phyloP scores from a whole-genome alignment of 2,113 vertebrate species.

The Melierax canorus region DNA sequence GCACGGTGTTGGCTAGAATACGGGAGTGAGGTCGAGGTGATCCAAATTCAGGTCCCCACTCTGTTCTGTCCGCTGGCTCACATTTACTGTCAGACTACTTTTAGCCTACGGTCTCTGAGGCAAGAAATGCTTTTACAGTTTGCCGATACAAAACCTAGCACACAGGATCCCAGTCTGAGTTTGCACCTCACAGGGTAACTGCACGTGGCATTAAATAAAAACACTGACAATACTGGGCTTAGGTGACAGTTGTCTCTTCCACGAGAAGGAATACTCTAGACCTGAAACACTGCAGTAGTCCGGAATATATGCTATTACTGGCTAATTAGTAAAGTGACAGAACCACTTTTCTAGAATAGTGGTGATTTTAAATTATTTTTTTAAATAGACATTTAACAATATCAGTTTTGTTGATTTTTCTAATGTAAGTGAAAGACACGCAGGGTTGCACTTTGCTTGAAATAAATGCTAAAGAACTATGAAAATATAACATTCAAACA shows the following conservation, averaged over 20 bases:
- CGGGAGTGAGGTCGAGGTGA: not conserved
- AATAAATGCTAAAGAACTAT: not conserved
- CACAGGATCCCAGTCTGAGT: not conserved
- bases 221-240: not conserved
- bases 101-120: not conserved
- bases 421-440: not conserved
- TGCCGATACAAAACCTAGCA: not conserved
- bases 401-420: not conserved
- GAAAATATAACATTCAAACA: not conserved
- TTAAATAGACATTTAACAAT: not conserved
- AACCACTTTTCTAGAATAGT: not conserved
- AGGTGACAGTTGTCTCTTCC: not conserved
- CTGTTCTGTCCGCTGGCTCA: not conserved
- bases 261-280: not conserved
- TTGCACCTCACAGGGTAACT: not conserved
- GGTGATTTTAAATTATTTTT: not conserved
- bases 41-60: not conserved
- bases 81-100: not conserved
- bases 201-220: not conserved
- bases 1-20: not conserved
- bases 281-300: not conserved
- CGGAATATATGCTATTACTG: not conserved
- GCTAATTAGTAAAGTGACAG: not conserved
- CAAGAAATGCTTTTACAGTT: not conserved
- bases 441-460: not conserved